phyloP scores from a whole-genome alignment of 2,888 invertebrate species.

The Drosophila yooni region DNA sequence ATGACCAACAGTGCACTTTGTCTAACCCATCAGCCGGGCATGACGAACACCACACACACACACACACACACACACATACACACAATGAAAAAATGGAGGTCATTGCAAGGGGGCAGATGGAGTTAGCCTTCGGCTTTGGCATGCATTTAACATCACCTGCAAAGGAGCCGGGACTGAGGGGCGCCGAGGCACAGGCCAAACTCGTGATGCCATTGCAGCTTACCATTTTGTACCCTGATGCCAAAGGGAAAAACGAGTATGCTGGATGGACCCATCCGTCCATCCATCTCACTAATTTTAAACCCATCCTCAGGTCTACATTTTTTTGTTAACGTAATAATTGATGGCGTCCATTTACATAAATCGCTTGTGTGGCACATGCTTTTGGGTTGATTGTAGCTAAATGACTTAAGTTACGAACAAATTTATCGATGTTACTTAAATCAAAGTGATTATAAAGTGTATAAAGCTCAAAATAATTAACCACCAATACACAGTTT shows the following conservation, averaged over 20 bases:
- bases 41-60: slow-evolving; percentile 12
- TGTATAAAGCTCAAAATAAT: not conserved
- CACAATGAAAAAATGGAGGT: slow-evolving; percentile 6
- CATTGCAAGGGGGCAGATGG: slow-evolving; percentile 58
- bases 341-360: not conserved
- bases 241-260: not conserved
- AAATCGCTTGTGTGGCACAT: not conserved
- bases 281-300: not conserved
- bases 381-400: not conserved
- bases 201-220: slow-evolving; percentile 53
- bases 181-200: slow-evolving; percentile 40
- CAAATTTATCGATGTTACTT: not conserved
- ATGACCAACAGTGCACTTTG: slow-evolving; percentile 76
- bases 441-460: not conserved
- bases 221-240: slow-evolving; percentile 30
- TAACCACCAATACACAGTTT: not conserved
- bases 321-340: too few species aligned
- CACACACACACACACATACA: slow-evolving; percentile 17
- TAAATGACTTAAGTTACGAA: not conserved
- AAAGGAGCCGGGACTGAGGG: slow-evolving; percentile 9
- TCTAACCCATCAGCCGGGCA: slow-evolving; percentile 59
- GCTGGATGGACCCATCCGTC: not conserved
- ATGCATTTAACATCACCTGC: slow-evolving; percentile 72
- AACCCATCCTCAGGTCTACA: not conserved
- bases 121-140: slow-evolving; percentile 78